A percentile compares a stretch with the other conserved stretches of the same genome.
phyloP scores from a whole-genome alignment of 2,113 vertebrate genomes.

The Chitala chitala region DNA sequence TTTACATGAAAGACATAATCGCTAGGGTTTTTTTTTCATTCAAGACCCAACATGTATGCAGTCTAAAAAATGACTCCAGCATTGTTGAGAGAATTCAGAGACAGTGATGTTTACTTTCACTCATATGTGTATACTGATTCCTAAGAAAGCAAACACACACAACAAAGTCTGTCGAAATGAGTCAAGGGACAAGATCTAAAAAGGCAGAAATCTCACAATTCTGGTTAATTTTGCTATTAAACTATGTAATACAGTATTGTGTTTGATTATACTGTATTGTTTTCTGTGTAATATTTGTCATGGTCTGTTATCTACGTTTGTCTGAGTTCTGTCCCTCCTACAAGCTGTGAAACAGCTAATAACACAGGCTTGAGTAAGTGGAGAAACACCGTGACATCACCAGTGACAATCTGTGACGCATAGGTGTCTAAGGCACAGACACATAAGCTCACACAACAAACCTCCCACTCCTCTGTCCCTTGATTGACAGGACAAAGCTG shows the following conservation, averaged over 20 bases:
- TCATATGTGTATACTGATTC: background rate
- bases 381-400: too few species aligned
- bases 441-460: too few species aligned
- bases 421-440: too few species aligned
- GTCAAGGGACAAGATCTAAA: background rate
- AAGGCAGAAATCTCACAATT: background rate
- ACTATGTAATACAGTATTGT: background rate
- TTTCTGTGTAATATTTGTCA: background rate
- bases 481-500: too few species aligned
- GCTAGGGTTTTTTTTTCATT: background rate
- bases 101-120: too few species aligned
- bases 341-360: too few species aligned
- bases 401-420: too few species aligned
- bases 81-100: too few species aligned
- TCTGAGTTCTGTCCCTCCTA: too few species aligned
- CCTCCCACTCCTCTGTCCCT: too few species aligned
- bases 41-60: background rate
- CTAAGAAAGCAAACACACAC: background rate
- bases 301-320: background rate
- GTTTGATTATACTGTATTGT: background rate
- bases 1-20: background rate
- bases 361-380: too few species aligned
- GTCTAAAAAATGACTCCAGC: too few species aligned
- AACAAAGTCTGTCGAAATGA: background rate
- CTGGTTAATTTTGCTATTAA: background rate